phyloP scores from a whole-genome alignment of 2,113 vertebrate species.

The Charina bottae region DNA sequence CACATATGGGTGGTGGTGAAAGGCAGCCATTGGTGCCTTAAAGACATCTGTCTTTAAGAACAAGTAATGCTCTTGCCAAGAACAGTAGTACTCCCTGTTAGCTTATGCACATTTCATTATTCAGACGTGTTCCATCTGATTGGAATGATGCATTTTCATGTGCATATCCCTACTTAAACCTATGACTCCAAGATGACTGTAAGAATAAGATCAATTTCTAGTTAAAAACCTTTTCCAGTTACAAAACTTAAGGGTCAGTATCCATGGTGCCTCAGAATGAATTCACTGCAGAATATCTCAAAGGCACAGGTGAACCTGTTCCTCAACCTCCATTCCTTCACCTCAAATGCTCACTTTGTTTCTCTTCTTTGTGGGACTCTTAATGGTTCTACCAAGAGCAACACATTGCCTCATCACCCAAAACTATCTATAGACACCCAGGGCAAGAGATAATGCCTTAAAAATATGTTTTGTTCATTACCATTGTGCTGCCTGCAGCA shows the following conservation, averaged over 20 bases:
- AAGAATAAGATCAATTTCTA: not conserved
- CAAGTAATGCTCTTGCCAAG: not conserved
- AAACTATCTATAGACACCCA: constrained; percentile 1
- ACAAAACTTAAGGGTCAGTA: not conserved
- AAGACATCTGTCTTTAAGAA: not conserved
- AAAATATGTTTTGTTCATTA: constrained; percentile 22
- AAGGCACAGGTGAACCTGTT: not conserved
- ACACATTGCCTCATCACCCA: not conserved
- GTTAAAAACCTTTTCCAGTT: not conserved
- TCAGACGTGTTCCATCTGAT: not conserved
- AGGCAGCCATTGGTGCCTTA: not conserved
- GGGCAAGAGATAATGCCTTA: not conserved
- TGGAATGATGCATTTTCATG: not conserved
- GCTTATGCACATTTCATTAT: not conserved
- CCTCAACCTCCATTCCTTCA: not conserved
- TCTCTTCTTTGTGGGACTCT: not conserved
- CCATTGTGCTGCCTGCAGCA: not conserved
- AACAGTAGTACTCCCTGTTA: not conserved
- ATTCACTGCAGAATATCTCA: not conserved
- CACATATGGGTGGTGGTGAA: not conserved
- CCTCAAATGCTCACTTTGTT: not conserved
- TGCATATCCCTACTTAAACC: not conserved
- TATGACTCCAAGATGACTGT: not conserved
- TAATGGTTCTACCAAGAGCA: not conserved
- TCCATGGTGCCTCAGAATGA: not conserved